These are phyloP conservation scores for Chironomus striatipennis DNA, from an alignment of 1,140 invertebrate species.

Conservation along the genomic window DNA sequence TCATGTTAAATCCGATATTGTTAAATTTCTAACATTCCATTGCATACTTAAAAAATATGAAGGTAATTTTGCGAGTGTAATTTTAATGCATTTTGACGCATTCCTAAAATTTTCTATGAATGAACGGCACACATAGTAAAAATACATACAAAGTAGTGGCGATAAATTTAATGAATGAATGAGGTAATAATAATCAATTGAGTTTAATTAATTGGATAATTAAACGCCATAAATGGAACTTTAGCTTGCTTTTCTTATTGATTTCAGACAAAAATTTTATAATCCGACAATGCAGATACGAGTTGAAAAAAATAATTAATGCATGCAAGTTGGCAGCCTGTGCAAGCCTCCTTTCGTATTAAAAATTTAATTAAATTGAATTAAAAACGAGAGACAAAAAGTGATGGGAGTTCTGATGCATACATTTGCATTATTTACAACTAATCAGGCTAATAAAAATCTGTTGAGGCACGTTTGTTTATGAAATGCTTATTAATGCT, in stretches of 20 bases:
- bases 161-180: neutral
- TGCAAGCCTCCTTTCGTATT: too few relatives aligned
- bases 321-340: neutral
- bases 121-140: neutral
- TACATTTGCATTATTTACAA: too few relatives aligned
- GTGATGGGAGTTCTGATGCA: too few relatives aligned
- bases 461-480: too few relatives aligned
- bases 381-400: too few relatives aligned
- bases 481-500: too few relatives aligned
- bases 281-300: neutral
- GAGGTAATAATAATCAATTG: neutral
- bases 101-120: conserved; percentile 8
- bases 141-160: too few relatives aligned
- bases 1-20: too few relatives aligned
- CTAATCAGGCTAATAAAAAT: too few relatives aligned
- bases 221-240: neutral
- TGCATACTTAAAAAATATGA: neutral
- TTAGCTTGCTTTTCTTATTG: neutral
- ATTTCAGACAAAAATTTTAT: neutral
- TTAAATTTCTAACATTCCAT: neutral
- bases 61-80: neutral
- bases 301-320: neutral
- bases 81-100: conserved; percentile 18
- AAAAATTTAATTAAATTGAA: too few relatives aligned
- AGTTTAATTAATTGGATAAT: conserved; percentile 16